Conservation (phyloP, 2,888 invertebrate genomes). For the Lochmaea capreae region DNA sequence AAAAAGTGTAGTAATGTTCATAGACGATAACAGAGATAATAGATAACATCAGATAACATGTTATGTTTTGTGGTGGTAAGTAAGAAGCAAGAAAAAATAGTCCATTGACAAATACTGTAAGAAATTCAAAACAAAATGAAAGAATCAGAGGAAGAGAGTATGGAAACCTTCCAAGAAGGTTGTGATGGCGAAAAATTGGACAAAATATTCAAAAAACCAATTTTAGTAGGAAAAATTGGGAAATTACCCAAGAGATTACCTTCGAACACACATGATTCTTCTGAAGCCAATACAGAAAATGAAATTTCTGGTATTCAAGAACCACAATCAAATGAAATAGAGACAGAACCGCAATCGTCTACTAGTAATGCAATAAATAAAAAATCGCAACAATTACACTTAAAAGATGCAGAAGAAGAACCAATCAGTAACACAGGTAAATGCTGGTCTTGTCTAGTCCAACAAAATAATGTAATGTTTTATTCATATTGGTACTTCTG, state of each 20-base stretch:
- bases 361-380: neutral
- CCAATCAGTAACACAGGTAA: too few relatives aligned
- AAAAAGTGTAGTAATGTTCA: too few relatives aligned
- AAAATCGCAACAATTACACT: neutral
- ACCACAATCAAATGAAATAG: constrained; percentile 6
- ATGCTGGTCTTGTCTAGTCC: too few relatives aligned
- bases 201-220: constrained; percentile 68
- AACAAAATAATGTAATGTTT: too few relatives aligned
- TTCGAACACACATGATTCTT: neutral
- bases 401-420: constrained; percentile 17
- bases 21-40: too few relatives aligned
- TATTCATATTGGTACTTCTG: too few relatives aligned
- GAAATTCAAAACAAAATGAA: constrained; percentile 3
- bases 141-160: neutral
- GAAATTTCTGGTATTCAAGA: neutral
- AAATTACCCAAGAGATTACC: constrained; percentile 66
- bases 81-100: too few relatives aligned
- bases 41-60: too few relatives aligned
- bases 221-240: constrained; percentile 68
- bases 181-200: constrained; percentile 2
- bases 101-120: neutral
- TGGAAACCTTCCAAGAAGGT: neutral
- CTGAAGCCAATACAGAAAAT: neutral
- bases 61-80: too few relatives aligned
- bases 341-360: neutral